phyloP scores from a whole-genome alignment of 2,888 invertebrate genomes.

The Cistogaster globosa region DNA sequence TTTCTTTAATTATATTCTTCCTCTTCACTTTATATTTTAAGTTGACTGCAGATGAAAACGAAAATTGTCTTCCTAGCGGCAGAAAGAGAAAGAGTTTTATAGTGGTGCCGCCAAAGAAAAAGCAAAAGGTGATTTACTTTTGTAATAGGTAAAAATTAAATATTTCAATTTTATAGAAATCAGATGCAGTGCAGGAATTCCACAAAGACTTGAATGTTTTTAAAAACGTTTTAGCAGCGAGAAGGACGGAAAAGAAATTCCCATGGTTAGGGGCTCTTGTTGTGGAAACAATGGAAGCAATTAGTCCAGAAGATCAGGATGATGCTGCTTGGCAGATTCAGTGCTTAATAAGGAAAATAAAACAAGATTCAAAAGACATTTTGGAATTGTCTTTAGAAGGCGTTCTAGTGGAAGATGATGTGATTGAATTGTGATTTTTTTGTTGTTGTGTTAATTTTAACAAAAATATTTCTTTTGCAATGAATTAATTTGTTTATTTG shows the following conservation, averaged over 20 bases:
- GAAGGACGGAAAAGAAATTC: slow-evolving; percentile 7
- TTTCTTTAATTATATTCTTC: slow-evolving; percentile 6
- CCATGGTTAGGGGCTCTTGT: too few species aligned
- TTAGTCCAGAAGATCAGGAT: background rate
- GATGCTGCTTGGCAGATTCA: background rate
- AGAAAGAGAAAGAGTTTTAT: slow-evolving; percentile 1
- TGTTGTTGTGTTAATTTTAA: background rate
- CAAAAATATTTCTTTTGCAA: slow-evolving; percentile 7
- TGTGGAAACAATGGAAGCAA: background rate
- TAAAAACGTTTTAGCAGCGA: slow-evolving; percentile 16
- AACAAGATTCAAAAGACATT: background rate
- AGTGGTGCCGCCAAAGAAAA: too few species aligned
- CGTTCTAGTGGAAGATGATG: slow-evolving; percentile 1
- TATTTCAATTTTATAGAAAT: slow-evolving; percentile 1
- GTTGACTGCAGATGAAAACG: slow-evolving; percentile 7
- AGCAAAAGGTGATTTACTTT: background rate
- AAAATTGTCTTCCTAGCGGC: background rate
- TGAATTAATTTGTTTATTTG: background rate
- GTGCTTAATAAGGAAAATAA: background rate
- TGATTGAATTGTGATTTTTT: background rate
- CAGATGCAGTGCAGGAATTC: background rate
- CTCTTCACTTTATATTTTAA: background rate
- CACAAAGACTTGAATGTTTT: slow-evolving; percentile 1
- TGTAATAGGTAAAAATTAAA: slow-evolving; percentile 3
- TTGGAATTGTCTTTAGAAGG: slow-evolving; percentile 1